Percentiles rank a stretch among this genome's conserved stretches.
phyloP scores from a whole-genome alignment of 2,888 invertebrate genomes.

The Lottia gigantea region DNA sequence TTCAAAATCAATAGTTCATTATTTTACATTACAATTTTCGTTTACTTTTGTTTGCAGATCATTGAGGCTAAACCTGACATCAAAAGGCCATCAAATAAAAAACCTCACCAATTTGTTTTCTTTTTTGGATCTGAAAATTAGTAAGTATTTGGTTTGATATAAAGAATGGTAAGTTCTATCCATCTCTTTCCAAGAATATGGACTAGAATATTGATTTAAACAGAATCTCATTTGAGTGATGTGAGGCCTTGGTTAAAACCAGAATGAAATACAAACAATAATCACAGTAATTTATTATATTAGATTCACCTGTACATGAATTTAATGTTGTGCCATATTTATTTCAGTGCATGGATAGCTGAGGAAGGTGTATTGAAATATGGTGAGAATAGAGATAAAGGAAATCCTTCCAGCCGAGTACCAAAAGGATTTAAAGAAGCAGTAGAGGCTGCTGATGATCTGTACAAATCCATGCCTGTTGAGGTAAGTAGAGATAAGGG shows the following conservation, averaged over 20 bases:
- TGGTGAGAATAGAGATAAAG: constrained; percentile 81
- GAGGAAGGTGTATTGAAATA: constrained; percentile 85
- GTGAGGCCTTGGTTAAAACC: too few relatives aligned
- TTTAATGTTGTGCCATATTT: background rate
- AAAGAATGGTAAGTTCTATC: too few relatives aligned
- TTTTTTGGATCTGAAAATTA: constrained; percentile 96
- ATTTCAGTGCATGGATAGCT: constrained; percentile 84
- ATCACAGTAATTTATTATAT: too few relatives aligned
- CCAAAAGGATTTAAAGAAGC: constrained; percentile 67
- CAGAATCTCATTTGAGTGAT: too few relatives aligned
- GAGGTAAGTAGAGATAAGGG: constrained; percentile 37
- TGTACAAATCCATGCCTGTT: constrained; percentile 54
- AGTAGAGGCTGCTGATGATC: constrained; percentile 66
- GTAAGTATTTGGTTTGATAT: constrained; percentile 75
- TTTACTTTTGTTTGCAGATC: constrained; percentile 73
- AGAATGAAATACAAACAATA: too few relatives aligned
- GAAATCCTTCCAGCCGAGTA: constrained; percentile 67
- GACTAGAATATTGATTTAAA: background rate
- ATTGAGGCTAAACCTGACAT: constrained; percentile 82
- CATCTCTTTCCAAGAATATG: background rate
- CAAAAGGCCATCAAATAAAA: constrained; percentile 79
- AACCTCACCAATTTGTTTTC: constrained; percentile 85
- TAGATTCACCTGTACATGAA: too few relatives aligned
- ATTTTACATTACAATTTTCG: too few relatives aligned
- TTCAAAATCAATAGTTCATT: too few relatives aligned